Conservation (phyloP, 2,888 invertebrate genomes). For the Ormia ochracea region DNA sequence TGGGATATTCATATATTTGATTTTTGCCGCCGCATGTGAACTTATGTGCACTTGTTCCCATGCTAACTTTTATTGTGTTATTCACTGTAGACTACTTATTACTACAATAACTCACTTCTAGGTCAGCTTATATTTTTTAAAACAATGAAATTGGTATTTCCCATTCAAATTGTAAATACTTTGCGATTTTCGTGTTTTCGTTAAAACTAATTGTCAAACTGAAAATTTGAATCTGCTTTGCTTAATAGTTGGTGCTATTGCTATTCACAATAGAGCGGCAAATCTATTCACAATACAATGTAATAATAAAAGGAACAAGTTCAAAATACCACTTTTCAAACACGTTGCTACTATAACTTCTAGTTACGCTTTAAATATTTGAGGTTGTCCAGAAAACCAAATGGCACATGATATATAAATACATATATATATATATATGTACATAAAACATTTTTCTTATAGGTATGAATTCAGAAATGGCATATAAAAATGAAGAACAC, state of each 20-base stretch:
- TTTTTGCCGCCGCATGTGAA: slow-evolving; percentile 16
- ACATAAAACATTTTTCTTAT: no score
- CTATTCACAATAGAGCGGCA: slow-evolving; percentile 2
- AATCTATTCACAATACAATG: no score
- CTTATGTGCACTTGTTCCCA: slow-evolving; percentile 18
- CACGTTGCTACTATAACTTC: no score
- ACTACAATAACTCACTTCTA: background rate
- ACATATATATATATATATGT: no score
- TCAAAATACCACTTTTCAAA: no score
- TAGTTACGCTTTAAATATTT: no score
- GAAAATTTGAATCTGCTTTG: slow-evolving; percentile 60
- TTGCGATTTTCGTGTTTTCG: slow-evolving; percentile 44
- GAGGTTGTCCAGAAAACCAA: no score
- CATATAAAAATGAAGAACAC: no score
- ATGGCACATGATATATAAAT: no score
- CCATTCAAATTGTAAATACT: background rate
- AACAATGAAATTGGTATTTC: background rate
- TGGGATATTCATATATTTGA: slow-evolving; percentile 60
- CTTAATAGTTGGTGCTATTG: slow-evolving; percentile 37
- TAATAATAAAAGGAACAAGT: no score
- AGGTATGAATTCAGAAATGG: no score
- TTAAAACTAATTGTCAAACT: slow-evolving; percentile 62
- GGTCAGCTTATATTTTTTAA: background rate
- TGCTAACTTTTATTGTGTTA: background rate
- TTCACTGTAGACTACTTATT: background rate